Evolutionary conservation across 2,113 vertebrate species (phyloP), one percentile per base, ranked within the genome.

Genomic region (Tetrax tetrax): DNA sequence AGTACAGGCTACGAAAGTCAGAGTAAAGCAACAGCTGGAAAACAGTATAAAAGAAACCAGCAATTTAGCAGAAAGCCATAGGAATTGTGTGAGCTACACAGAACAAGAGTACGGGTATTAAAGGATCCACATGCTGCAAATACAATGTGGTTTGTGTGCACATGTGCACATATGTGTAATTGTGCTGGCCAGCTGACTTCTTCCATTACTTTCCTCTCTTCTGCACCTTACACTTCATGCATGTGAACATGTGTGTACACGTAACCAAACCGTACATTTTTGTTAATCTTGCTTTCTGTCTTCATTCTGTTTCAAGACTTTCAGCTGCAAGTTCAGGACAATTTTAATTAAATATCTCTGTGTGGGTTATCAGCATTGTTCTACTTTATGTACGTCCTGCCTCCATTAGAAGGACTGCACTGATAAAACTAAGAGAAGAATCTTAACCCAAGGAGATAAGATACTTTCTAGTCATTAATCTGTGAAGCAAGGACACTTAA

Each of bases 101-200:
- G n/a, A 69, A 5, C n/a, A 45, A 14, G 37, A 68, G 61, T 21
- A 50, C 18, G 4, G 35, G 9, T 33, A 24, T 35, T 15, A 31
- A 47, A 64, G 63, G 56, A 59, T 25, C 27, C 50, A 13, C 38
- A 4, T 7, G 14, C 41, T 70, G 63, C 14, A 28, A 14, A 68
- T 68, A 47, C 17, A 50, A 13, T 3, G 35, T 8, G 37, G 3
- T 72, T 41, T 53, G 35, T 27, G 37, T 50, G 33, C n/a, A 51
- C 2, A 1, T 9, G 4, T 24, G 27, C 29, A 21, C 5, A 2
- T 7, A 15, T 8, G 27, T 43, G 56, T 18, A 19, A n/a, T 28
- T 65, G 27, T 41, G 71, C 71, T 79, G 47, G 50, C 4, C 57
- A 48, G 16, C 56, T 60, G 64, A 33, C 35, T 28, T 41, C 64